Percentiles rank a stretch among this genome's conserved stretches.
These are phyloP conservation scores for Enteromius mattozi DNA, from an alignment of 2,797 vertebrate genomes.

Conservation along the genomic window DNA sequence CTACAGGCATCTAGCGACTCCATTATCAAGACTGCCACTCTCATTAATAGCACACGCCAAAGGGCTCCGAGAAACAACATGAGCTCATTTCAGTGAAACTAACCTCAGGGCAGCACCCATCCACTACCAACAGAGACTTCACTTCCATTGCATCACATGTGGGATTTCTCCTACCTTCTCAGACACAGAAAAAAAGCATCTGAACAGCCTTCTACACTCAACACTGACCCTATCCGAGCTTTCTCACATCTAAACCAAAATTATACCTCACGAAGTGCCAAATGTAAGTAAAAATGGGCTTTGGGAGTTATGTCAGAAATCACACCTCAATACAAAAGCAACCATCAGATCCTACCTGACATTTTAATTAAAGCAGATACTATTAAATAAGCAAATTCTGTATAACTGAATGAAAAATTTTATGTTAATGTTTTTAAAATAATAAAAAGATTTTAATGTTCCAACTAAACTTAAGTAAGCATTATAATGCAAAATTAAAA, in stretches of 20 bases:
- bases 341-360: neutral
- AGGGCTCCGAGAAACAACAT: conserved; percentile 44
- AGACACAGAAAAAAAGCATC: conserved; percentile 33
- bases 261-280: neutral
- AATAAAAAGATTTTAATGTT: neutral
- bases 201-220: neutral
- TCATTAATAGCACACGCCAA: conserved; percentile 58
- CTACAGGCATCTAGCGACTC: conserved; percentile 57
- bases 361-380: neutral
- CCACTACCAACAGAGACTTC: conserved; percentile 28
- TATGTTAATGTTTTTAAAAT: neutral
- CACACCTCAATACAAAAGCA: neutral
- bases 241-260: neutral
- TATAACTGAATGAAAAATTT: neutral
- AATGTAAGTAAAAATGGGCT: neutral
- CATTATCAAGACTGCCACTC: conserved; percentile 58
- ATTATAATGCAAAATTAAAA: neutral
- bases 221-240: neutral
- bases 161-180: conserved; percentile 16
- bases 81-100: conserved; percentile 48
- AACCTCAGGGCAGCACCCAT: conserved; percentile 53
- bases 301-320: neutral
- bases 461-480: neutral
- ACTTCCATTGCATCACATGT: conserved; percentile 36
- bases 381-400: neutral